Evolutionary conservation across 2,888 invertebrate genomes (phyloP).

Genomic region (Atherix ibis): DNA sequence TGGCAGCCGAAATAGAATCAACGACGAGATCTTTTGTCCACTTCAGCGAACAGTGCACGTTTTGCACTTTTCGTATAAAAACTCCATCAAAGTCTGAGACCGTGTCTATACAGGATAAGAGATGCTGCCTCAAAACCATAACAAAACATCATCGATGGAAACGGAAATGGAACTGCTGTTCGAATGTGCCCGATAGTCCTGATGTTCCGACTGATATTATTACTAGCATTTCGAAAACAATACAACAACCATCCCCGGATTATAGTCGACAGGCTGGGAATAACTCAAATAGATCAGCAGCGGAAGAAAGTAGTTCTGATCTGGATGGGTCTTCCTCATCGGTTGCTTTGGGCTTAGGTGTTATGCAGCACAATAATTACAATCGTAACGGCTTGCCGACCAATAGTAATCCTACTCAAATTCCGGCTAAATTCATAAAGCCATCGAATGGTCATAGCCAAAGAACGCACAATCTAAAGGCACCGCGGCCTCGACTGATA

Average conservation of each 20-base stretch:
- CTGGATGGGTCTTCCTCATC: too few species aligned
- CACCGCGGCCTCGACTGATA: constrained; percentile 13
- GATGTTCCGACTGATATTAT: constrained; percentile 37
- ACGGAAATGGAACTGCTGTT: constrained; percentile 43
- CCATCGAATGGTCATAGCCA: constrained; percentile 8
- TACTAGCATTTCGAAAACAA: constrained; percentile 21
- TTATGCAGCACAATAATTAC: constrained; percentile 6
- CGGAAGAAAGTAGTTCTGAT: too few species aligned
- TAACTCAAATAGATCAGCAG: too few species aligned
- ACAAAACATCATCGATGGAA: constrained; percentile 34
- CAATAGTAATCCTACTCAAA: constrained; percentile 19
- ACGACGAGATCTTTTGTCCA: constrained; percentile 19
- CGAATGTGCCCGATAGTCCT: constrained; percentile 42
- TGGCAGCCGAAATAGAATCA: constrained; percentile 19
- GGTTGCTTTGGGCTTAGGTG: too few species aligned
- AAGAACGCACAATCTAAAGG: constrained; percentile 5
- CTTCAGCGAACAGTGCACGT: constrained; percentile 30
- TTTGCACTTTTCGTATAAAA: constrained; percentile 30
- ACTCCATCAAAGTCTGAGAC: constrained; percentile 16
- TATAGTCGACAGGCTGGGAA: too few species aligned
- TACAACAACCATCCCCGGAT: constrained; percentile 10
- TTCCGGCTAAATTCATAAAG: constrained; percentile 17
- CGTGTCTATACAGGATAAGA: constrained; percentile 14
- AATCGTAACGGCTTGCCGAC: constrained; percentile 9
- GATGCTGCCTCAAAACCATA: constrained; percentile 24